These are phyloP conservation scores for Scaptomyza pallida DNA, from an alignment of 1,140 invertebrate species.

Conservation along the genomic window DNA sequence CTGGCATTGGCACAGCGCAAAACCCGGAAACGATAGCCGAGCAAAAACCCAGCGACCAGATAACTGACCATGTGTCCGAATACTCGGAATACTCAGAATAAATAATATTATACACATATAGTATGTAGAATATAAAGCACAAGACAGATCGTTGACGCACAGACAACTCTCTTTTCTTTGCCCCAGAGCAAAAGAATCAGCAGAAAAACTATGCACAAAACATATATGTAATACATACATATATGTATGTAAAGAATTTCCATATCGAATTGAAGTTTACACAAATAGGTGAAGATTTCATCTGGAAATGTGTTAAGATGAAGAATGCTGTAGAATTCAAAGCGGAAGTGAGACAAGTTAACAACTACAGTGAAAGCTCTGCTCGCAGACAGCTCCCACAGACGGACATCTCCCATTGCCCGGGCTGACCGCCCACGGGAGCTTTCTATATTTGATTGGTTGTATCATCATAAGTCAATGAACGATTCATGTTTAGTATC, in stretches of 20 bases:
- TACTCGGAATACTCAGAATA: conserved; percentile 40
- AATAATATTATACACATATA: background rate
- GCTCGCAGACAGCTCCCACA: too few relatives aligned
- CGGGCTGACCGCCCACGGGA: too few relatives aligned
- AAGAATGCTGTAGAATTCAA: background rate
- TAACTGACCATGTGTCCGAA: conserved; percentile 52
- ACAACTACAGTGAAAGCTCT: too few relatives aligned
- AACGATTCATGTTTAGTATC: background rate
- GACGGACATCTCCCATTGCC: too few relatives aligned
- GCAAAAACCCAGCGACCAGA: conserved; percentile 17
- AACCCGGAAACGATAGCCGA: conserved; percentile 53
- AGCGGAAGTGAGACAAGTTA: conserved; percentile 17
- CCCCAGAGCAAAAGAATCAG: conserved; percentile 45
- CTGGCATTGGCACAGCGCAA: conserved; percentile 21
- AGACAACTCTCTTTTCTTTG: conserved; percentile 23
- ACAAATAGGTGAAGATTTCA: background rate
- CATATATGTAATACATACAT: background rate
- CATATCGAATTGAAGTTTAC: conserved; percentile 2
- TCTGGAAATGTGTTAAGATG: background rate
- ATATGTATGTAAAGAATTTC: background rate
- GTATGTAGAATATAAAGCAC: background rate
- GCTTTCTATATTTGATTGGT: too few relatives aligned
- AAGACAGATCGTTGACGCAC: conserved; percentile 32
- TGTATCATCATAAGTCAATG: background rate
- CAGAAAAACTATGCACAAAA: conserved; percentile 13